Evolutionary conservation across 1,140 invertebrate species (phyloP).

Genomic region (Aleiodes sp.): DNA sequence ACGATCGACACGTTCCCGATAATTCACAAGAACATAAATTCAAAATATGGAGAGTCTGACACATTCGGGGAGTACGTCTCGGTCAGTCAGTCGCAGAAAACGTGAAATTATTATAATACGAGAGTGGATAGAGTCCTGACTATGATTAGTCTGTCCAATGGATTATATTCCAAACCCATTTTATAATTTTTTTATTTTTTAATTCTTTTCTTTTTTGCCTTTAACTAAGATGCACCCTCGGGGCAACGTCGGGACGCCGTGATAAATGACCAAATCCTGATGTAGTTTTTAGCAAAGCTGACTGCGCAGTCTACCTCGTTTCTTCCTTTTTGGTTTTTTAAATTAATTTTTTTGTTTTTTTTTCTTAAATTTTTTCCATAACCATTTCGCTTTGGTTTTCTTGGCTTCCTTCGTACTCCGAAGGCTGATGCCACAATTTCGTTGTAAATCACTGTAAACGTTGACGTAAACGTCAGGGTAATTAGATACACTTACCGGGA

Average conservation of each 20-base stretch:
- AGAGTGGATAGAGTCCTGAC: constrained; percentile 45
- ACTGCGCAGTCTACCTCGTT: constrained; percentile 3
- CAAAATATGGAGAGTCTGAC: background rate
- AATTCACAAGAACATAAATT: constrained; percentile 30
- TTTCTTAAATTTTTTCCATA: background rate
- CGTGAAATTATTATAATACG: constrained; percentile 61
- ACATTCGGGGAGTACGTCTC: background rate
- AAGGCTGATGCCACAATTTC: constrained; percentile 64
- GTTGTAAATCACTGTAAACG: constrained; percentile 65
- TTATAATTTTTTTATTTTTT: constrained; percentile 28
- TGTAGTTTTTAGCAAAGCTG: constrained; percentile 56
- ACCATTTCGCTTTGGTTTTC: constrained; percentile 36
- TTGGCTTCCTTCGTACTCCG: constrained; percentile 44
- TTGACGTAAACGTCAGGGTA: constrained; percentile 65
- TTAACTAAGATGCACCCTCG: constrained; percentile 49
- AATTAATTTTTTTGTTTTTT: background rate
- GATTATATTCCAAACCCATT: constrained; percentile 55
- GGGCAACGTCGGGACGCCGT: constrained; percentile 52
- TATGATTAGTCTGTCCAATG: constrained; percentile 62
- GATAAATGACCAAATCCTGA: constrained; percentile 65
- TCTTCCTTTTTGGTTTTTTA: background rate
- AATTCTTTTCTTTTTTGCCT: constrained; percentile 54
- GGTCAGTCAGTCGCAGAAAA: constrained; percentile 34
- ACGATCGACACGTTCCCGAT: constrained; percentile 29
- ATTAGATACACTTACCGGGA: constrained; percentile 64